These are phyloP conservation scores for Lasaia peninsularis DNA, from an alignment of 1,140 invertebrate species.

Conservation along the genomic window DNA sequence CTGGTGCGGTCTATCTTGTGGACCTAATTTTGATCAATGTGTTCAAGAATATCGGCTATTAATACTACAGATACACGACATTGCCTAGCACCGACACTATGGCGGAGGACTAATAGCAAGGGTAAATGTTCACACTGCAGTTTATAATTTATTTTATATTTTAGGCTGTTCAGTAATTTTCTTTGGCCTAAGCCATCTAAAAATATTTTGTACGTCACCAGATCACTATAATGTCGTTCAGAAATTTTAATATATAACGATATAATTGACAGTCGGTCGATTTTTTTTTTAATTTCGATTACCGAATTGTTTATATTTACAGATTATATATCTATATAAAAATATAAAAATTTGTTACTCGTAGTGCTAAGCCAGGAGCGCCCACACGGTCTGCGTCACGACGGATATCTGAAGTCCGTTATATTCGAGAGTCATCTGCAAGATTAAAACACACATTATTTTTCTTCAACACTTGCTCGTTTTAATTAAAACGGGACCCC, in stretches of 20 bases:
- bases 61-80: too few relatives aligned
- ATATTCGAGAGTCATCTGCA: slow-evolving; percentile 71
- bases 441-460: slow-evolving; percentile 24
- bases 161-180: background rate
- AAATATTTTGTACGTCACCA: slow-evolving; percentile 4
- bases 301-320: background rate
- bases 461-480: too few relatives aligned
- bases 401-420: slow-evolving; percentile 61
- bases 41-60: too few relatives aligned
- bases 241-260: background rate
- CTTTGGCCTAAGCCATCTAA: background rate
- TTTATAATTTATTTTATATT: too few relatives aligned
- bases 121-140: too few relatives aligned
- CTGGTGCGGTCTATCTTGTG: too few relatives aligned
- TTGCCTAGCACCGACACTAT: too few relatives aligned
- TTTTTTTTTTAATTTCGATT: background rate
- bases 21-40: too few relatives aligned
- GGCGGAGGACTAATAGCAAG: too few relatives aligned
- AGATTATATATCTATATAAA: slow-evolving; percentile 35
- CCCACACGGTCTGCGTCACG: slow-evolving; percentile 61
- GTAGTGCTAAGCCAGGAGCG: slow-evolving; percentile 49
- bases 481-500: too few relatives aligned
- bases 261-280: slow-evolving; percentile 6
- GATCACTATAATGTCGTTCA: background rate
- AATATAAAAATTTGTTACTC: slow-evolving; percentile 39